Percentiles rank a stretch among this genome's conserved stretches.
Evolutionary conservation across 2,113 vertebrate species (phyloP).

Genomic region (Centropus bengalensis): DNA sequence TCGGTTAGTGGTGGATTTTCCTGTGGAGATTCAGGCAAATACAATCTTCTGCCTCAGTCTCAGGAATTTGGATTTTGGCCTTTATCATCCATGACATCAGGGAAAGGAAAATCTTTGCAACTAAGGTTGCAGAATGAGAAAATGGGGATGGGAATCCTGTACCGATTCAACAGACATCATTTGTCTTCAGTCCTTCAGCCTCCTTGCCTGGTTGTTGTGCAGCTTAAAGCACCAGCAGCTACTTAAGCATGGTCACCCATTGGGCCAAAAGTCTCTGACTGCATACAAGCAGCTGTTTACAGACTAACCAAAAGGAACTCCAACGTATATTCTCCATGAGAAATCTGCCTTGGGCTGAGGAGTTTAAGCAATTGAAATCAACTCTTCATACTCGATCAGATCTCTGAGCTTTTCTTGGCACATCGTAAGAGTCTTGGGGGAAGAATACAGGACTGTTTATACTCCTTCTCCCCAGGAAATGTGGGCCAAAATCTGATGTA

Average conservation of each 20-base stretch:
- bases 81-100: neutral
- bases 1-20: neutral
- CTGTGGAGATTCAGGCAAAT: neutral
- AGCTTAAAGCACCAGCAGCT: neutral
- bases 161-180: neutral
- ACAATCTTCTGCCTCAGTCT: neutral
- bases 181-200: neutral
- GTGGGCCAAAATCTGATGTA: neutral
- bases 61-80: neutral
- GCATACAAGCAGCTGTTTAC: neutral
- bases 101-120: neutral
- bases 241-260: neutral
- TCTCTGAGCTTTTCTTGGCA: slow-evolving; percentile 5
- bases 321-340: neutral
- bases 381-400: neutral
- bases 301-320: slow-evolving; percentile 28
- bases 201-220: neutral
- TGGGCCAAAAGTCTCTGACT: neutral
- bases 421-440: neutral
- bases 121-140: neutral
- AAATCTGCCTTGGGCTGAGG: neutral
- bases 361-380: slow-evolving; percentile 39
- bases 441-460: neutral
- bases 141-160: neutral
- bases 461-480: neutral